Evolutionary conservation across 2,888 invertebrate genomes (phyloP).

Genomic region (Cordilura impudica): DNA sequence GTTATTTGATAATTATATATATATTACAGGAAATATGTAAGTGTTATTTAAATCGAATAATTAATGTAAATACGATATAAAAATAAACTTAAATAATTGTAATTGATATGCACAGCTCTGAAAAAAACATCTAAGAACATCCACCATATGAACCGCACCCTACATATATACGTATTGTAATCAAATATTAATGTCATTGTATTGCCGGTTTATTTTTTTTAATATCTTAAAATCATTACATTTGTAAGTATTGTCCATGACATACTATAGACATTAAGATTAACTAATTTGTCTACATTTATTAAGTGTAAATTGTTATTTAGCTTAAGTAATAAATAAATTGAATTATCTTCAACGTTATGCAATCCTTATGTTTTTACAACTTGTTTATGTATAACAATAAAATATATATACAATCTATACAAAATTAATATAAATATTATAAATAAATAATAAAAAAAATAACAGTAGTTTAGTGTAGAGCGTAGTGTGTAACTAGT

Average conservation of each 20-base stretch:
- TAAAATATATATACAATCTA: constrained; percentile 14
- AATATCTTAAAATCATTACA: neutral
- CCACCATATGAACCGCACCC: neutral
- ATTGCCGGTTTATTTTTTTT: constrained; percentile 1
- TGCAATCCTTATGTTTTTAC: constrained; percentile 35
- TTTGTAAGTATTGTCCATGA: constrained; percentile 8
- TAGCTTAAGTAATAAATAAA: constrained; percentile 15
- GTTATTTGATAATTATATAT: no score
- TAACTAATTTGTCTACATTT: constrained; percentile 20
- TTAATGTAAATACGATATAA: no score
- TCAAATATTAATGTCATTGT: neutral
- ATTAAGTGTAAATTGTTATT: constrained; percentile 52
- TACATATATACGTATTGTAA: neutral
- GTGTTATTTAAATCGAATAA: no score
- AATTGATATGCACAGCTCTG: neutral
- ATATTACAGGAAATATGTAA: no score
- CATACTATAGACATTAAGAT: neutral
- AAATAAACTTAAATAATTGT: no score
- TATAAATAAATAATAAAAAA: constrained; percentile 29
- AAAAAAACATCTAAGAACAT: neutral
- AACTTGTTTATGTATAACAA: constrained; percentile 46
- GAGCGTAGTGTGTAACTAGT: constrained; percentile 1
- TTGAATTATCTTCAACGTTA: constrained; percentile 35
- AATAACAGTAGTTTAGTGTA: constrained; percentile 36
- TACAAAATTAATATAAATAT: neutral